These are phyloP conservation scores for Ctenoplectra terminalis DNA, from an alignment of 1,140 invertebrate species.

Conservation along the genomic window DNA sequence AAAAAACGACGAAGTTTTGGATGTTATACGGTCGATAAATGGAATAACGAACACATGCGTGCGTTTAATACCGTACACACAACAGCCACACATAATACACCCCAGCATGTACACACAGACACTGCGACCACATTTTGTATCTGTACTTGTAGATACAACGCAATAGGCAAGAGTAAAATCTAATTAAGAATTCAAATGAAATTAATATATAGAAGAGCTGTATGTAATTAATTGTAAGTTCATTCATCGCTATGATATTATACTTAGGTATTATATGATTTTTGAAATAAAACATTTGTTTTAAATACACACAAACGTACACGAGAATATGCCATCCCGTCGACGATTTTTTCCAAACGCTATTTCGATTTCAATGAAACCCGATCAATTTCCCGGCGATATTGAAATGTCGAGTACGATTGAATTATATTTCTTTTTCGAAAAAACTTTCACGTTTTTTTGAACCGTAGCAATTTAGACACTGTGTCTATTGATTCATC, in stretches of 20 bases:
- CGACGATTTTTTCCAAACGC: neutral
- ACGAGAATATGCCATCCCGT: slow-evolving; percentile 49
- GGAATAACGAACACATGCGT: neutral
- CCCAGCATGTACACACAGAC: neutral
- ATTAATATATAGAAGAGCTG: slow-evolving; percentile 82
- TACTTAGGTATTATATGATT: slow-evolving; percentile 81
- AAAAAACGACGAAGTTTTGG: slow-evolving; percentile 19
- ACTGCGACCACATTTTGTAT: slow-evolving; percentile 76
- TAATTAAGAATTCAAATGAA: slow-evolving; percentile 80
- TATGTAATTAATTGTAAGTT: slow-evolving; percentile 76
- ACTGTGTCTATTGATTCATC: neutral
- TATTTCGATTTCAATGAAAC: slow-evolving; percentile 2
- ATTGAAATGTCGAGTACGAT: neutral
- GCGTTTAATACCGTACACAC: neutral
- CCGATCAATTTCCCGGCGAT: neutral
- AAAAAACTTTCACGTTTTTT: too few species aligned
- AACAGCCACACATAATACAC: neutral
- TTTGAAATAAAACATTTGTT: slow-evolving; percentile 83
- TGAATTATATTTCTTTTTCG: neutral
- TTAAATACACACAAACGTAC: slow-evolving; percentile 74
- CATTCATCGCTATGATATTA: slow-evolving; percentile 76
- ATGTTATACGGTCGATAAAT: slow-evolving; percentile 55
- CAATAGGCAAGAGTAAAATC: slow-evolving; percentile 78
- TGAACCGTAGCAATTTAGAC: too few species aligned
- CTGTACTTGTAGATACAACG: slow-evolving; percentile 80